These are phyloP conservation scores for Genyomyrus donnyi DNA, from an alignment of 2,113 vertebrate genomes.

Conservation along the genomic window DNA sequence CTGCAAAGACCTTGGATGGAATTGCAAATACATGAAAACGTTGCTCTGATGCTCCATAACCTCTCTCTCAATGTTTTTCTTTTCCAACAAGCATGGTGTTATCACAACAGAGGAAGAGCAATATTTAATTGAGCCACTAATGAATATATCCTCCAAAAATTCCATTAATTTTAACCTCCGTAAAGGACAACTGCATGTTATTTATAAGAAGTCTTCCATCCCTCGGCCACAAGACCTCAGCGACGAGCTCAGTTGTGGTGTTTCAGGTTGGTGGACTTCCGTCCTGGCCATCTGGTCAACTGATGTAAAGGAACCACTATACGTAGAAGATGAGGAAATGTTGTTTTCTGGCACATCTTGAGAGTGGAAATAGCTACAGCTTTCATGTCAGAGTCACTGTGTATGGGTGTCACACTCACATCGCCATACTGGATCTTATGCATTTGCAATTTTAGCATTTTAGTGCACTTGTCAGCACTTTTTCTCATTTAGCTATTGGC, in stretches of 20 bases:
- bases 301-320: constrained; percentile 53
- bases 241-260: constrained; percentile 82
- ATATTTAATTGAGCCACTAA: constrained; percentile 98
- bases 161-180: constrained; percentile 75
- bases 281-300: constrained; percentile 24
- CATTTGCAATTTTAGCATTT: not conserved
- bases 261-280: constrained; percentile 76
- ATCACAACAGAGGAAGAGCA: constrained; percentile 98
- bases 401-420: not conserved
- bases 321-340: constrained; percentile 56
- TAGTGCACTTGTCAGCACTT: not conserved
- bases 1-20: not conserved
- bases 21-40: not conserved
- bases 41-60: constrained; percentile 32
- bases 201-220: constrained; percentile 93
- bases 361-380: constrained; percentile 41
- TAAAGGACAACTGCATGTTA: constrained; percentile 90
- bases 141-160: constrained; percentile 75
- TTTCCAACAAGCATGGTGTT: constrained; percentile 79
- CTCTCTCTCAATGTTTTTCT: constrained; percentile 32
- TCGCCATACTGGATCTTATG: not conserved
- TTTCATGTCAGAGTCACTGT: constrained; percentile 23
- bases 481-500: not conserved
- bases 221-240: constrained; percentile 72
- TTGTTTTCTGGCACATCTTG: constrained; percentile 57